Evolutionary conservation across 2,888 invertebrate species (phyloP), one percentile per base, ranked within the genome.

Genomic region (Heteromurus nitidus): DNA sequence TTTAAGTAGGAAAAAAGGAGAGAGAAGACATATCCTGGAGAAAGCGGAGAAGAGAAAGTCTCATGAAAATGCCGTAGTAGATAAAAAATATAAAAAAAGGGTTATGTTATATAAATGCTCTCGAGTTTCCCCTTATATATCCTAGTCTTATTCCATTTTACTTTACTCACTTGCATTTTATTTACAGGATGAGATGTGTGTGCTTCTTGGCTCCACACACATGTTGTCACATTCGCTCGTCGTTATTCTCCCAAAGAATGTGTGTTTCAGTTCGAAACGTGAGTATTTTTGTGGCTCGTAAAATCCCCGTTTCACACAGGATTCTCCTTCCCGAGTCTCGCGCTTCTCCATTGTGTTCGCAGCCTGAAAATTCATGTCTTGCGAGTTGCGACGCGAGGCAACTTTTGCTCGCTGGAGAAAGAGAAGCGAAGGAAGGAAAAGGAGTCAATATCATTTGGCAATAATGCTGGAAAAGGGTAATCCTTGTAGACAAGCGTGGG

Each of bases 211-310:
- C n/a, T 50, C 50, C 50, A 50, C 13, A 36, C 50, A 64, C 73
- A 73, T 74, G 50, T 65, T 74, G 74, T 74, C 74, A 74, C 74
- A 74, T 74, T 74, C 64, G 16, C 30, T 62, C 36, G 62, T 73
- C 73, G 50, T 73, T 73, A n/a, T 62, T 42, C 28, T 62, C 44
- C 22, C 13, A 16, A n/a, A 20, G n/a, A 62, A 22, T 22, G 20
- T 50, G n/a, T 9, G 36, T 13, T 9, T 5, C 13, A 13, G 36
- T 5, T 31, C 31, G 44, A 74, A 53, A 47, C 42, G 22, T 30
- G 26, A 60, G n/a, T 22, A 60, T 31, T 74, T 73, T 73, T 73
- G 73, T 62, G 60, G 73, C 62, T 73, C 73, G 60, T 73, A 73
- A 73, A 73, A 73, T 69, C 55, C n/a, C n/a, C 50, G n/a, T 50